These are phyloP conservation scores for Musca vetustissima DNA, from an alignment of 1,140 invertebrate species.

Conservation along the genomic window DNA sequence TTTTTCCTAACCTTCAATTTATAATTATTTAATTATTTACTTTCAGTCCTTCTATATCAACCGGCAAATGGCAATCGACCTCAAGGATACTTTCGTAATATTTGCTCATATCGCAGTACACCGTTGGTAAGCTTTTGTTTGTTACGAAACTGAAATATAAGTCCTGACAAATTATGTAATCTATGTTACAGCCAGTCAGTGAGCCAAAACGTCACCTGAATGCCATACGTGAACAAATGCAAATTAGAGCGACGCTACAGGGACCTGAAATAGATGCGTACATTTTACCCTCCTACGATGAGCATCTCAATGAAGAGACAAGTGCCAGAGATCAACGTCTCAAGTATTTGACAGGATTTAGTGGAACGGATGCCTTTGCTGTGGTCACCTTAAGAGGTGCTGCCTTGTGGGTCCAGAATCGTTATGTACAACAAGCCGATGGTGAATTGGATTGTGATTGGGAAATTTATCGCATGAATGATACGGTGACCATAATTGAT, in stretches of 20 bases:
- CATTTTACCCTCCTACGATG: slow-evolving; percentile 75
- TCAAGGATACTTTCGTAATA: slow-evolving; percentile 41
- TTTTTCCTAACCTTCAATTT: too few relatives aligned
- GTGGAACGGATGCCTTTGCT: slow-evolving; percentile 77
- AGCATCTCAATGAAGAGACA: slow-evolving; percentile 73
- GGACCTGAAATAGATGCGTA: slow-evolving; percentile 72
- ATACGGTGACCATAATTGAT: slow-evolving; percentile 63
- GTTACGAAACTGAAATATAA: too few relatives aligned
- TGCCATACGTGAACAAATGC: slow-evolving; percentile 68
- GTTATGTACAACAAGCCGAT: slow-evolving; percentile 79
- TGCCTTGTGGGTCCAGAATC: slow-evolving; percentile 86
- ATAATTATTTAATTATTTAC: slow-evolving; percentile 10
- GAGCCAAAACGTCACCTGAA: slow-evolving; percentile 59
- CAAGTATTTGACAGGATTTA: slow-evolving; percentile 84
- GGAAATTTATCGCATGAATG: slow-evolving; percentile 74
- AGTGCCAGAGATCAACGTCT: slow-evolving; percentile 76
- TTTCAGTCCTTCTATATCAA: slow-evolving; percentile 31
- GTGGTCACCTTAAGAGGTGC: slow-evolving; percentile 76
- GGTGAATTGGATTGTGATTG: slow-evolving; percentile 77
- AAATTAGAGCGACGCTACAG: slow-evolving; percentile 62
- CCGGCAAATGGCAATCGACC: slow-evolving; percentile 33
- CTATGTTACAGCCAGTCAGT: slow-evolving; percentile 44
- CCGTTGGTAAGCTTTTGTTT: slow-evolving; percentile 40
- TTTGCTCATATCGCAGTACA: slow-evolving; percentile 46
- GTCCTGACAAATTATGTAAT: background rate